Evolutionary conservation across 2,797 vertebrate species (phyloP).

Genomic region (Molossus alvarezi): DNA sequence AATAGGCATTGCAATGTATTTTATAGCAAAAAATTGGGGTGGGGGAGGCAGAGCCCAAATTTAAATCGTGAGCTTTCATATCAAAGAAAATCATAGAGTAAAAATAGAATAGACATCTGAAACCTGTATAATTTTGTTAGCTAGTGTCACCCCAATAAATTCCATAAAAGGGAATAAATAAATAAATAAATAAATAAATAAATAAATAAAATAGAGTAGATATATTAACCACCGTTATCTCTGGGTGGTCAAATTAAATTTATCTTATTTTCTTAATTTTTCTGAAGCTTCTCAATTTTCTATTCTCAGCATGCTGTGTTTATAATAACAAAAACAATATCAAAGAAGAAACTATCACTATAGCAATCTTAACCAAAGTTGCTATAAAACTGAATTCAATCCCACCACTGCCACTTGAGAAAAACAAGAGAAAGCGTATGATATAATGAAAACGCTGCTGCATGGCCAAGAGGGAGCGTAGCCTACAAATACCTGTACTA

Average conservation of each 20-base stretch:
- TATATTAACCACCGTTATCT: slow-evolving; percentile 36
- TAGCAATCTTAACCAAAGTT: slow-evolving; percentile 22
- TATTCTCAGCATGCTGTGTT: background rate
- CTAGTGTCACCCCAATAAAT: background rate
- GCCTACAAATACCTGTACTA: slow-evolving; percentile 73
- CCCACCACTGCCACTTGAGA: slow-evolving; percentile 57
- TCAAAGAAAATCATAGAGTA: background rate
- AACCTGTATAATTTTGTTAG: background rate
- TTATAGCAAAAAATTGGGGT: background rate
- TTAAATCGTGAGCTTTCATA: slow-evolving; percentile 16
- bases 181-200: background rate
- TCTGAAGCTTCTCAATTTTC: slow-evolving; percentile 33
- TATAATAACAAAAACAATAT: background rate
- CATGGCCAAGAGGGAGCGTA: background rate
- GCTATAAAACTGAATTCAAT: slow-evolving; percentile 47
- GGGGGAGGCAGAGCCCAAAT: background rate
- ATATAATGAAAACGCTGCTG: slow-evolving; percentile 60
- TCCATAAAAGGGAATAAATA: background rate
- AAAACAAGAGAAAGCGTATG: slow-evolving; percentile 46
- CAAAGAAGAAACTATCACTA: slow-evolving; percentile 33
- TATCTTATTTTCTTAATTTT: slow-evolving; percentile 49
- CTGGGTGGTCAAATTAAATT: slow-evolving; percentile 17
- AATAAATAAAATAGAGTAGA: background rate
- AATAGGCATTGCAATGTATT: background rate
- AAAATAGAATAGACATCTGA: background rate